Evolutionary conservation across 2,113 vertebrate genomes (phyloP), one percentile per base, ranked within the genome.

Genomic region (Ascaphus truei): DNA sequence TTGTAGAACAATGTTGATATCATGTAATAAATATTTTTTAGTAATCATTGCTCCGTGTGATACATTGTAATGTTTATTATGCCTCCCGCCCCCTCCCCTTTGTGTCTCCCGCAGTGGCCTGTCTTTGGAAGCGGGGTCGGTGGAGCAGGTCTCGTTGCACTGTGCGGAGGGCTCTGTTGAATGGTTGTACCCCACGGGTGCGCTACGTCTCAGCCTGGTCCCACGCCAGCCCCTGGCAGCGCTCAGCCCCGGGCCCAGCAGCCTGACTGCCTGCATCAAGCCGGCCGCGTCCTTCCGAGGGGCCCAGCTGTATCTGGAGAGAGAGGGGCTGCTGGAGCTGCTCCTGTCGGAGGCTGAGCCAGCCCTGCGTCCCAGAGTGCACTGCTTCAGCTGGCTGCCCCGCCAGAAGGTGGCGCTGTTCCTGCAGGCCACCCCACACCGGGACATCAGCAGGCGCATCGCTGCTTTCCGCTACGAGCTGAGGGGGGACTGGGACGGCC

Each of bases 391-490:
- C 80, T 91, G 93, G 66, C 75, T 80, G 31, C 90, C 94, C 0
- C 85, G 81, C 6, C 91, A 97, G 84, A 88, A 77, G 81, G 85
- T 91, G 73, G 92, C 92, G 5, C 90, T 98, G 10, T 98, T 95
- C 81, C 83, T 98, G 60, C 95, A 96, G 72, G 93, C 95, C 22
- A 93, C 94, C 0, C 91, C 88, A 0, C 94, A 96, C 52, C 89
- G 78, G n/a, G 94, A 97, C 88, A 94, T 96, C 85, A 98, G 96
- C 83, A 85, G 93, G 51, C 88, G 93, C 66, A 94, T 94, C 2
- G 94, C 95, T 0, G 88, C 94, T 51, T 95, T 96, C 77, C 91
- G 90, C 69, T 97, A 96, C 0, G 92, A 95, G 72, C 83, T 96
- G 77, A 86, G 87, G 4, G 92, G 90, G 2, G 93, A 93, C 71